Evolutionary conservation across 1,140 invertebrate genomes (phyloP), one percentile per base, ranked within the genome.

Genomic region (Zaprionus kolodkinae): DNA sequence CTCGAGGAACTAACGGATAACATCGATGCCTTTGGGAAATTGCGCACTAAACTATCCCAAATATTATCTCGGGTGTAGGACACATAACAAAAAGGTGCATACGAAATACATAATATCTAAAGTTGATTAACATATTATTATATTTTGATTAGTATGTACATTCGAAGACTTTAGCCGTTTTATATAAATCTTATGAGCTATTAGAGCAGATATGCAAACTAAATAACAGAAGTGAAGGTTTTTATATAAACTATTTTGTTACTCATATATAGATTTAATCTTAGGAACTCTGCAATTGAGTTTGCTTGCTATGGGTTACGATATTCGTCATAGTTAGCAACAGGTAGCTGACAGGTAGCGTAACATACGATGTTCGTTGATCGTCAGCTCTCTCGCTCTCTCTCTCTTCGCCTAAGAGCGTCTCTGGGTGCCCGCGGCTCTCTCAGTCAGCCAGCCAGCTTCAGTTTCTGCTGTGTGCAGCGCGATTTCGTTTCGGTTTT

Each of bases 361-460:
- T 45, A 45, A 45, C 40, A n/a, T 45, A 45, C 40, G 40, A 45
- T 17, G 40, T 15, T 45, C 40, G 40, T 45, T 15, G 63, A 72
- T 72, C 63, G 17, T 15, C n/a, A 48, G n/a, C 27, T n/a, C 59
- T 73, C 63, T 61, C 33, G 33, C 33, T 61, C 59, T 73, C 45
- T 21, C 73, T 57, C 68, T 64, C 45, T 60, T 66, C 40, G 55
- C 17, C 76, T 55, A 63, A 84, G 64, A 64, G 43, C 11, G 52
- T 35, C 33, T 54, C 48, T 63, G 65, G 72, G 59, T 57, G 66
- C 59, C 4, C 45, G 10, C 10, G 67, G 17, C 59, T 52, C 80
- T 76, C 40, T 25, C 50, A 21, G 21, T 21, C 21, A 21, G n/a
- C n/a, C 21, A 60, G 71, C 72, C 83, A 88, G 83, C 84, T 83